Evolutionary conservation across 53 echinoderm and acorn worm genomes (phyloP), one percentile per base, ranked within the genome.

Genomic region (Mesocentrotus franciscanus): DNA sequence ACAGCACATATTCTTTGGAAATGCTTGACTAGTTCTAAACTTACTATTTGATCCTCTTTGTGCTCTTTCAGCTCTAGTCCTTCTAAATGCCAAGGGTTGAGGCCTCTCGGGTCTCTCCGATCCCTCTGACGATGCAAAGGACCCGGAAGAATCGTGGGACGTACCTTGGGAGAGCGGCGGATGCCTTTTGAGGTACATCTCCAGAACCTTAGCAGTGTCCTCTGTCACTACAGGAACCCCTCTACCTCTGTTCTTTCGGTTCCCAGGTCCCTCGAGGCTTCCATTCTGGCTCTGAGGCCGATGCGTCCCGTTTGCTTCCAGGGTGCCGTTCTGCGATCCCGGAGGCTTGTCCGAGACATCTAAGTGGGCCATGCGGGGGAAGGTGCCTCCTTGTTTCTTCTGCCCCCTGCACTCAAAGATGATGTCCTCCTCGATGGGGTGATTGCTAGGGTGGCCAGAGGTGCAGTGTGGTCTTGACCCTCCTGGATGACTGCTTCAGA

Each of bases 171-270:
- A 76, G 13, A 96, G 92, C 0, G 94, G 78, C 14, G 57, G 95
- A 29, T 92, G 93, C 42, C 98, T 90, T 92, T 98, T 99, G 32
- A 98, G 90, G 85, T 97, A 99, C 97, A 98, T 97, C 57, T 99
- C 99, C 96, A 99, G 95, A 29, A 99, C 98, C 91, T 97, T 98
- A 24, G 93, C 97, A 18, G 99, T 97, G 60, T 99, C 99, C 61
- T 96, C 95, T 78, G 95, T 97, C 61, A 97, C 96, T 11, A 96
- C 95, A 16, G 98, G 99, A 30, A 99, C 85, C 42, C 96, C 97
- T 72, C 95, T 97, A 64, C 97, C 98, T 75, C 97, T 96, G 71
- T 94, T 97, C 93, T 96, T 96, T 71, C 95, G 93, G 68, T 95
- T 89, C 57, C 97, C 96, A 4, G 96, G 95, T 59, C 96, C 96